These are phyloP conservation scores for Syrmaticus mikado DNA, from an alignment of 2,113 vertebrate species.

Conservation along the genomic window DNA sequence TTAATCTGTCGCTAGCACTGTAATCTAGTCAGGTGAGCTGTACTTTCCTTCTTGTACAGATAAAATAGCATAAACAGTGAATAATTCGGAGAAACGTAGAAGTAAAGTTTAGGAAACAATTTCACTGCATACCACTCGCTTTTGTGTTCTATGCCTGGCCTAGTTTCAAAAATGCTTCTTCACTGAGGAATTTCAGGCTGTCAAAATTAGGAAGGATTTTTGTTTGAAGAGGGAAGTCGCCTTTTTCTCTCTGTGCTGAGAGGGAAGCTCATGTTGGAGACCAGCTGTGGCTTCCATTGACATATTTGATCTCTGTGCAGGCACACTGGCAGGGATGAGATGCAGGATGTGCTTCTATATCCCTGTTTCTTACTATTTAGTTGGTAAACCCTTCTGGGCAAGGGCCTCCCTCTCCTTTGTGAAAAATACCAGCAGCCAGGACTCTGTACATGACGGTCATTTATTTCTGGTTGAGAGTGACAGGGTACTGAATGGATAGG, in stretches of 20 bases:
- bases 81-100: conserved; percentile 16
- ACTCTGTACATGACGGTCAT: accelerated
- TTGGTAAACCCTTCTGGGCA: background rate
- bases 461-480: background rate
- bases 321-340: background rate
- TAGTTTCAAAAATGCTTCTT: background rate
- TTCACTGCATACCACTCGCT: background rate
- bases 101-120: background rate
- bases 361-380: background rate
- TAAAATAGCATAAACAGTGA: conserved; percentile 28
- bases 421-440: background rate
- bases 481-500: background rate
- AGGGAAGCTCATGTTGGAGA: background rate
- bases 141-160: background rate
- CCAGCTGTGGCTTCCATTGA: accelerated
- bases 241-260: background rate
- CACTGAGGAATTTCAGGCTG: background rate
- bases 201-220: background rate
- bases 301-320: background rate
- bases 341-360: background rate
- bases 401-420: accelerated
- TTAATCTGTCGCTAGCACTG: conserved; percentile 33
- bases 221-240: background rate
- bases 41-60: conserved; percentile 31
- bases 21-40: conserved; percentile 30